Evolutionary conservation across 2,888 invertebrate genomes (phyloP).

Genomic region (Acleris holmiana): DNA sequence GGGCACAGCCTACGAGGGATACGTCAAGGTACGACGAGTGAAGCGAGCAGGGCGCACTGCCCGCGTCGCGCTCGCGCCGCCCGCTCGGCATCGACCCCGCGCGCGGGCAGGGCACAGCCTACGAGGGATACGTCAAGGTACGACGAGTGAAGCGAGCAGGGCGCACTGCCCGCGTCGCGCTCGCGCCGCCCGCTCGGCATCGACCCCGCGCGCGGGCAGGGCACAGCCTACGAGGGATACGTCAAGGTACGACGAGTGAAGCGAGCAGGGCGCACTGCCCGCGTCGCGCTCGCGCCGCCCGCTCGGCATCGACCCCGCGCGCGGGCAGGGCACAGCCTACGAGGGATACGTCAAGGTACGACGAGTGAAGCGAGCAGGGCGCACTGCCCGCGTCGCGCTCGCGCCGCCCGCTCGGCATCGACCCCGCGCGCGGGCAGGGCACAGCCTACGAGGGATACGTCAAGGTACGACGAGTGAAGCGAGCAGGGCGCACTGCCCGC

Average conservation of each 20-base stretch:
- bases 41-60: too few species aligned
- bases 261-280: conserved; percentile 89
- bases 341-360: conserved; percentile 35
- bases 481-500: conserved; percentile 91
- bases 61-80: too few species aligned
- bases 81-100: too few species aligned
- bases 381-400: conserved; percentile 96
- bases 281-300: conserved; percentile 95
- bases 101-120: conserved; percentile 91
- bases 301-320: conserved; percentile 95
- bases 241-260: conserved; percentile 33
- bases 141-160: background rate
- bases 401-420: conserved; percentile 95
- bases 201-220: conserved; percentile 97
- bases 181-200: conserved; percentile 95
- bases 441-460: conserved; percentile 54
- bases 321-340: conserved; percentile 91
- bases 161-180: conserved; percentile 96
- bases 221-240: conserved; percentile 69
- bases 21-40: too few species aligned
- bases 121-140: conserved; percentile 36
- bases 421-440: conserved; percentile 97
- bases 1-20: too few species aligned
- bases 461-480: conserved; percentile 28
- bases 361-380: conserved; percentile 63